A percentile compares a stretch with the other conserved stretches of the same genome.
These are phyloP conservation scores for human DNA, from an alignment of 2,113 vertebrate species.

Conservation along the genomic window GRCh38 chr12:79164001-79164500, in stretches of 20 bases:
- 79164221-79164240: background rate
- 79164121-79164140: background rate
- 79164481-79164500: background rate
- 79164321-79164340: background rate
- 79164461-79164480: background rate
- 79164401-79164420: background rate
- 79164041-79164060: background rate
- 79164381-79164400: background rate
- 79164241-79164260: background rate
- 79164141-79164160: background rate
- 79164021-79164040: background rate
- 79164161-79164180: background rate
- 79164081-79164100: background rate
- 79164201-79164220: background rate
- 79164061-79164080: background rate
- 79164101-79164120: background rate
- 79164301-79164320: background rate
- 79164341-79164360: background rate
- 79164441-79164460: background rate
- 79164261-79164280: background rate
- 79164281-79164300: background rate
- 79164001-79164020: background rate
- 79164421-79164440: background rate
- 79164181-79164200: background rate
- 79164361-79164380: background rate